Base-by-base conservation (phyloP, 2,888 invertebrate genomes). In the Parapristionchus giblindavisi region DNA sequence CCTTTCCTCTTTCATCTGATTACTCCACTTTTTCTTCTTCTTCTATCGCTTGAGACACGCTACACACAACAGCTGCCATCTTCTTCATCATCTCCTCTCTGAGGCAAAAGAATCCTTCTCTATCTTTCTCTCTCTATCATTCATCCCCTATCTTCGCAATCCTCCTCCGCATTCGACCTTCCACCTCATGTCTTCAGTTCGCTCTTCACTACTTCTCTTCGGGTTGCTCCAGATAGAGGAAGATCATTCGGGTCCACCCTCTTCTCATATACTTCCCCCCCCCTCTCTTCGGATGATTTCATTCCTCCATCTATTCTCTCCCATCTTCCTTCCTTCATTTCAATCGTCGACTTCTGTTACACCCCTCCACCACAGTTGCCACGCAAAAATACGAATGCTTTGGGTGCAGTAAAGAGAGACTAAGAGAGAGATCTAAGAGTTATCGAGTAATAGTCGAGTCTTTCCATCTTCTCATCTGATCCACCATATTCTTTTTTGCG, bases 81-180 rank as follows among this genome's bases (percentile, higher is more conserved):
- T 65, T 24, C 17, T 24, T 65, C 63, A n/a, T 56, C 56, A 29
- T 27, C 60, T 34, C 60, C 36, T 34, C 60, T 60, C 60, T 21
- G 27, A 27, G 8, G 27, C 63, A 29, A 65, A 40, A 65, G 43
- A 40, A 43, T 40, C 43, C 63, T 34, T 65, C 63, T 68, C 68
- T 52, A 34, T 48, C 17, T 14, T 52, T 52, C 11, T 34, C 52
- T 34, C 51, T 51, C 21, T 32, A 24, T 66, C 66, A 32, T 48
- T 40, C 48, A 14, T 65, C 65, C 43, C 48, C 21, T 66, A 48
- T 52, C 68, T 68, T 52, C 40, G 40, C 63, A 6, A n/a, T 65
- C 63, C 63, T 65, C 63, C 63, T 43, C 63, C 63, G 40, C 63
- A 65, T 43, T 65, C 63, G 63, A 65, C 63, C 63, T 65, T 21